Conservation (phyloP, 2,888 invertebrate genomes). For the Thecophora atra region DNA sequence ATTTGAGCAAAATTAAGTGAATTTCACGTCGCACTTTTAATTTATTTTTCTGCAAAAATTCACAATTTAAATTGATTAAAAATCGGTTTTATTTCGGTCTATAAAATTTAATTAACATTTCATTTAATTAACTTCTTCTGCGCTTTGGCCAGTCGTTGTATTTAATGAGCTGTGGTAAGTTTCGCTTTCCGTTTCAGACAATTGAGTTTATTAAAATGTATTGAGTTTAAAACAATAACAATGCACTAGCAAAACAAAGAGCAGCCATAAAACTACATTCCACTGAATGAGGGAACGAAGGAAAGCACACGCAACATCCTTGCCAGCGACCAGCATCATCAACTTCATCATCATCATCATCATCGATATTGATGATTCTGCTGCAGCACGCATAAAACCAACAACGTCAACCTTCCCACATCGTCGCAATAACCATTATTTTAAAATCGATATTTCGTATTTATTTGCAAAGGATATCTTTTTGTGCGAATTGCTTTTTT, state of each 20-base stretch:
- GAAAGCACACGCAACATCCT: slow-evolving; percentile 11
- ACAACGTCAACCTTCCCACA: slow-evolving; percentile 26
- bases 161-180: slow-evolving; percentile 3
- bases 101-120: not conserved
- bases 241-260: too few relatives aligned
- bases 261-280: slow-evolving; percentile 1
- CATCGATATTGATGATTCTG: too few relatives aligned
- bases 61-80: too few relatives aligned
- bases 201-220: slow-evolving; percentile 4
- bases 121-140: not conserved
- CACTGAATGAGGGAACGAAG: not conserved
- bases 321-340: slow-evolving; percentile 15
- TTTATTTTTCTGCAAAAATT: too few relatives aligned
- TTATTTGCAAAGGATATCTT: slow-evolving; percentile 44
- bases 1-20: too few relatives aligned
- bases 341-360: not conserved
- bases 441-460: slow-evolving; percentile 48
- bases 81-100: too few relatives aligned
- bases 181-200: not conserved
- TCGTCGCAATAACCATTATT: slow-evolving; percentile 43
- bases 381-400: slow-evolving; percentile 24
- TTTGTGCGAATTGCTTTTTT: slow-evolving; percentile 22
- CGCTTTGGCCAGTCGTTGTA: not conserved
- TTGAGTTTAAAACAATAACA: too few relatives aligned
- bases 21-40: too few relatives aligned